Evolutionary conservation across 2,113 vertebrate species (phyloP).

Genomic region (Benthochromis sp.): DNA sequence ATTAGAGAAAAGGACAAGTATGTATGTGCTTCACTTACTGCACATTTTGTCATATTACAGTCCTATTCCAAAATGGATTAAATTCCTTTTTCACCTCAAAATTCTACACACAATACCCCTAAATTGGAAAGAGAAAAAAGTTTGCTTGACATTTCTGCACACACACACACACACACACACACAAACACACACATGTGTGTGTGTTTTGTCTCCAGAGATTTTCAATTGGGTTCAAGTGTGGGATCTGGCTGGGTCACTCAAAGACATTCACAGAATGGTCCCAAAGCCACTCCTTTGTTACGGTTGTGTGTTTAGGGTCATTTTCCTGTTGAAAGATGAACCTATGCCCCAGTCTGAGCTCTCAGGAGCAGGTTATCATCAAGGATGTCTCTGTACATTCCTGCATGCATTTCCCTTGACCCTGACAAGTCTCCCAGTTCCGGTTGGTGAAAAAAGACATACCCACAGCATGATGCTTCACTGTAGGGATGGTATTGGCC

Average conservation of each 20-base stretch:
- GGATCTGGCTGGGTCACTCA: background rate
- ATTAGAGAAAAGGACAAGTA: background rate
- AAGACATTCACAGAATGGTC: background rate
- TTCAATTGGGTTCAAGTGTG: background rate
- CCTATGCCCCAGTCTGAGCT: background rate
- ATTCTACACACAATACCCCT: background rate
- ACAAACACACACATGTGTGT: background rate
- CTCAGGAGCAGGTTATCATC: background rate
- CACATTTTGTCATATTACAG: background rate
- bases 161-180: background rate
- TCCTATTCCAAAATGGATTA: background rate
- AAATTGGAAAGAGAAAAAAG: background rate
- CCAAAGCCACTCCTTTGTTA: background rate
- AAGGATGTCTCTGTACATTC: background rate
- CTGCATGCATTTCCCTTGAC: background rate
- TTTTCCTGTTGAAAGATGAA: background rate
- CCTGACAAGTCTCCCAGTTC: background rate
- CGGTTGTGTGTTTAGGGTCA: rapidly evolving
- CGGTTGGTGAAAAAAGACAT: background rate
- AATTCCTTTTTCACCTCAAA: background rate
- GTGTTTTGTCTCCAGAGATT: background rate
- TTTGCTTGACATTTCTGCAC: background rate
- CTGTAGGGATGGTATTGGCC: background rate
- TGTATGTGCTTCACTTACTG: background rate
- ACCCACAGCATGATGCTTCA: background rate